Conservation (phyloP, 2,113 vertebrate species). For the Motacilla tschutschensis region DNA sequence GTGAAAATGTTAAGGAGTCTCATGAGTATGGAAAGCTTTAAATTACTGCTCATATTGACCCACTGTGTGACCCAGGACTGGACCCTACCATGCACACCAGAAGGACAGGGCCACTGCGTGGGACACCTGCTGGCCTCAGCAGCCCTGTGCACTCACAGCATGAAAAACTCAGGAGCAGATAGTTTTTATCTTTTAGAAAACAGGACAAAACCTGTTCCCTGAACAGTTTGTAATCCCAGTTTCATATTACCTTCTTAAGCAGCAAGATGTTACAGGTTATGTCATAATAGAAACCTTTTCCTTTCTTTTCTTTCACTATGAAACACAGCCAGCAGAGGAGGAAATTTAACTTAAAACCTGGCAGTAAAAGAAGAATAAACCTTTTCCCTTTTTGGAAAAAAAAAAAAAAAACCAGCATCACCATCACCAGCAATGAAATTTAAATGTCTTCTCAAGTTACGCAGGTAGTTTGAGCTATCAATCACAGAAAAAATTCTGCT, state of each 20-base stretch:
- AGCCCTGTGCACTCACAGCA: not conserved
- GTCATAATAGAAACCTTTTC: not conserved
- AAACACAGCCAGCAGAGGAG: not conserved
- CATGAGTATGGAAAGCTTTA: not conserved
- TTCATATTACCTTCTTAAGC: not conserved
- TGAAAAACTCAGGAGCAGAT: not conserved
- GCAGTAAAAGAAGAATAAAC: not conserved
- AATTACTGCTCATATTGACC: not conserved
- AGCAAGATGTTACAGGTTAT: not conserved
- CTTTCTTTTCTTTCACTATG: not conserved
- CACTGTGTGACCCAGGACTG: not conserved
- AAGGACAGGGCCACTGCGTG: accelerated
- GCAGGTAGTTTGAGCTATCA: not conserved
- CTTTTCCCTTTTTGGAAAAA: not conserved
- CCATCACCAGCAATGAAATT: not conserved
- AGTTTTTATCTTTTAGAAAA: not conserved
- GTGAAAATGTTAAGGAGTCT: not conserved
- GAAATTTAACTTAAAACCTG: not conserved
- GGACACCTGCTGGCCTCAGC: not conserved
- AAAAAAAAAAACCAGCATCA: too few relatives aligned
- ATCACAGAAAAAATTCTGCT: not conserved
- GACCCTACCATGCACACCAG: not conserved
- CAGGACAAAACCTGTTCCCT: accelerated
- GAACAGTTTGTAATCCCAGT: not conserved
- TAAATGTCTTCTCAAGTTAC: not conserved